Percentiles rank a stretch among this genome's conserved stretches.
phyloP scores from a whole-genome alignment of 2,797 vertebrate species.

The Myotis myotis region DNA sequence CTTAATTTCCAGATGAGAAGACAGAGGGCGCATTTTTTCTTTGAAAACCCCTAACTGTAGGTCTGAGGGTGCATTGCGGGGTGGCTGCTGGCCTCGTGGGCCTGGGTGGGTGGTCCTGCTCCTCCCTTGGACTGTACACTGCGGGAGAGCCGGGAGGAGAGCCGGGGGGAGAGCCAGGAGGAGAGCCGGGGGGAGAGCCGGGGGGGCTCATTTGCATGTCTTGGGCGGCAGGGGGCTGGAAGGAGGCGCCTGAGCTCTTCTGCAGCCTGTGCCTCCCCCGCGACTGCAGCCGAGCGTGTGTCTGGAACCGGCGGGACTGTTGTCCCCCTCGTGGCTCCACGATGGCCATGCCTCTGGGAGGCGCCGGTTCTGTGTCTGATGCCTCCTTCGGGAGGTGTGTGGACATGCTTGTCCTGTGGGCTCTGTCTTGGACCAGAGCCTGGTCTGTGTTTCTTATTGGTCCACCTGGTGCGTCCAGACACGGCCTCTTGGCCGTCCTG shows the following conservation, averaged over 20 bases:
- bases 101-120: not conserved
- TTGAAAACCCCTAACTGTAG: not conserved
- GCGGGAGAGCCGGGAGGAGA: not conserved
- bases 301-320: accelerated
- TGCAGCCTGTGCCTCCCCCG: not conserved
- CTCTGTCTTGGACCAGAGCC: not conserved
- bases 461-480: too few relatives aligned
- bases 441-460: not conserved
- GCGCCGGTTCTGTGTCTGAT: not conserved
- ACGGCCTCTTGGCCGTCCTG: not conserved
- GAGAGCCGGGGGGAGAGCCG: too few relatives aligned
- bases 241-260: not conserved
- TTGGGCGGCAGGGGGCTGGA: too few relatives aligned
- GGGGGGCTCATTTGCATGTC: accelerated
- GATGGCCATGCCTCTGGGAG: not conserved
- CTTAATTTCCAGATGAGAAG: not conserved
- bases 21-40: accelerated
- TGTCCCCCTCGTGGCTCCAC: too few relatives aligned
- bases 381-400: not conserved
- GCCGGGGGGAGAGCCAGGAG: too few relatives aligned
- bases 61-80: not conserved
- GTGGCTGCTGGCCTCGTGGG: accelerated
- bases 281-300: not conserved
- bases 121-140: accelerated
- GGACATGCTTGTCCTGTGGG: too few relatives aligned